Evolutionary conservation across 2,797 vertebrate genomes (phyloP).

Genomic region (Mycteria americana): DNA sequence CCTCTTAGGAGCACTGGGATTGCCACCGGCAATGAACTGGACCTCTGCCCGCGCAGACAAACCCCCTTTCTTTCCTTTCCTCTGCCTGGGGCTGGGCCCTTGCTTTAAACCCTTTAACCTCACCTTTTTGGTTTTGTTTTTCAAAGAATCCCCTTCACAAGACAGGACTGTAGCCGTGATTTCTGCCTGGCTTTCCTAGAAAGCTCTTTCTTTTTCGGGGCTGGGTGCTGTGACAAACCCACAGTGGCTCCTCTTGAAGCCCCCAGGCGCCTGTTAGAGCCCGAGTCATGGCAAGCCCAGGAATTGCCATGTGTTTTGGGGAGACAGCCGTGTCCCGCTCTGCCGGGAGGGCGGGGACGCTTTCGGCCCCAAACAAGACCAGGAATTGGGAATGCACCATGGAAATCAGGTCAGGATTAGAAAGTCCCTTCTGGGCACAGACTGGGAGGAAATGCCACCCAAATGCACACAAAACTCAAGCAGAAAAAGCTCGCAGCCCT

Average conservation of each 20-base stretch:
- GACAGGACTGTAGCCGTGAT: neutral
- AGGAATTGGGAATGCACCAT: neutral
- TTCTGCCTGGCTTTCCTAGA: neutral
- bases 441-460: neutral
- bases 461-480: neutral
- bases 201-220: neutral
- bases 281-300: neutral
- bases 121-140: neutral
- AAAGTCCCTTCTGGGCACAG: neutral
- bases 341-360: accelerated
- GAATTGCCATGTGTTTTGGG: neutral
- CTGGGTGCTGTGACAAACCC: neutral
- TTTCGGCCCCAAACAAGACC: neutral
- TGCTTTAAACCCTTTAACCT: neutral
- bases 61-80: neutral
- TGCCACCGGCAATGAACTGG: neutral
- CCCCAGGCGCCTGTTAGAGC: neutral
- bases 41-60: neutral
- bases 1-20: too few relatives aligned
- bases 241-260: neutral
- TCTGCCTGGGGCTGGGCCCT: neutral
- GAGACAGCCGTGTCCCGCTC: accelerated
- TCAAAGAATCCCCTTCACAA: neutral
- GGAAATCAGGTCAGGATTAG: neutral
- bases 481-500: neutral